Percentiles rank a stretch among this genome's conserved stretches.
Evolutionary conservation across 2,797 vertebrate genomes (phyloP).

Genomic region (Champsocephalus gunnari): DNA sequence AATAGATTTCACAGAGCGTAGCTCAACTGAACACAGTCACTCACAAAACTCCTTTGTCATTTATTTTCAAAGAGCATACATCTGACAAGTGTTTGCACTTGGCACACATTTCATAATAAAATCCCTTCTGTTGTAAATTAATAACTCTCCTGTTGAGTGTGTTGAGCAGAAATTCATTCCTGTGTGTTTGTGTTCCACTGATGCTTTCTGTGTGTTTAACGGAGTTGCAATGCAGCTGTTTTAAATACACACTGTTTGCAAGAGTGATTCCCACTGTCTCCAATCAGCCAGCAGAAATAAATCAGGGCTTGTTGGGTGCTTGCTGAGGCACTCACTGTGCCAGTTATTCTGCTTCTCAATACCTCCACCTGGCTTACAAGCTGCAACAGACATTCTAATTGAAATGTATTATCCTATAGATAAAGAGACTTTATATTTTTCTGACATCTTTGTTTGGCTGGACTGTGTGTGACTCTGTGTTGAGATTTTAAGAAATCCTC

Average conservation of each 20-base stretch:
- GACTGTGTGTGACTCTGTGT: no score
- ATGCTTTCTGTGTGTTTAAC: conserved; percentile 45
- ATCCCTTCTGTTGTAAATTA: conserved; percentile 10
- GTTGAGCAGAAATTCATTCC: not conserved
- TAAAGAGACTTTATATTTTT: conserved; percentile 42
- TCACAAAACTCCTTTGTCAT: not conserved
- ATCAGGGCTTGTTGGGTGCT: conserved; percentile 68
- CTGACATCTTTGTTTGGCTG: conserved; percentile 37
- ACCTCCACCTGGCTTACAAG: conserved; percentile 46
- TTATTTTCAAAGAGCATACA: conserved; percentile 28
- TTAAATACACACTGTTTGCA: conserved; percentile 60
- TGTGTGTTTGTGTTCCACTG: not conserved
- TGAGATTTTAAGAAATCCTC: conserved; percentile 21
- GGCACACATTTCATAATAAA: conserved; percentile 25
- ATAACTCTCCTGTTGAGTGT: conserved; percentile 9
- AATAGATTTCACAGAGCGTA: not conserved
- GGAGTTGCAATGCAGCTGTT: conserved; percentile 51
- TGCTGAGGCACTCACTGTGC: conserved; percentile 46
- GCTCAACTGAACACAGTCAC: conserved; percentile 2
- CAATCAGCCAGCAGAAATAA: conserved; percentile 65
- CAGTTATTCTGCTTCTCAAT: conserved; percentile 52
- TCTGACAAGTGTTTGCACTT: conserved; percentile 24
- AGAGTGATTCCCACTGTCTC: conserved; percentile 61
- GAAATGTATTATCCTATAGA: conserved; percentile 44
- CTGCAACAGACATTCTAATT: conserved; percentile 56